Base-by-base conservation (phyloP, 1,140 invertebrate genomes). In the Cecropterus lyciades region DNA sequence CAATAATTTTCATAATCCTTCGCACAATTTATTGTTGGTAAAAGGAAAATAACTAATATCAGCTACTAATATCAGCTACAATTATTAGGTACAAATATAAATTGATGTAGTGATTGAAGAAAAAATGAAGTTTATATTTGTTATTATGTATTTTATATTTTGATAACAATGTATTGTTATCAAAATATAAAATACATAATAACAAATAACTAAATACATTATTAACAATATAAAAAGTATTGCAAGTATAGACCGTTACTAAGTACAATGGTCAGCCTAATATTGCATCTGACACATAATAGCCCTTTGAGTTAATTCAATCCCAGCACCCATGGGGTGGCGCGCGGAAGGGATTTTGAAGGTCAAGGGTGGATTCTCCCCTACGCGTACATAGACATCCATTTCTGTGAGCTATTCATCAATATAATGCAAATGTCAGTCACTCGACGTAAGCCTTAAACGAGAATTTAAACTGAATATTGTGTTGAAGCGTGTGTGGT, bases 291-390 rank as follows among this genome's bases (percentile, higher is more conserved):
- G 24, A 46, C 43, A 57, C 14, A 43, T 20, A 48, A 59, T 30
- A 48, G 43, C 45, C 56, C 63, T 65, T 45, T 30, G 20, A 53
- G 42, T 52, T 53, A 46, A 53, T 45, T 53, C 42, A 65, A 65
- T 51, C 48, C 11, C 5, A 42, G 33, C 53, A 56, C 37, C 40
- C 49, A 33, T 46, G 51, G 40, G 42, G 51, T 56, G 53, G 24
- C 49, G 24, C 15, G 9, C 52, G n/a, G 24, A 48, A 51, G 59
- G 64, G 65, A 37, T 57, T 52, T 42, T 71, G 69, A 71, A 71
- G 69, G 69, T 71, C 69, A 71, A 67, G 69, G 69, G 69, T 71
- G 65, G 17, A 48, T 16, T 57, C 45, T 63, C 69, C 56, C 56
- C 56, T 59, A 13, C 16, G 10, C 20, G 20, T 30, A 24, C 14